These are phyloP conservation scores for Baryphthengus martii DNA, from an alignment of 2,113 vertebrate species.

Conservation along the genomic window DNA sequence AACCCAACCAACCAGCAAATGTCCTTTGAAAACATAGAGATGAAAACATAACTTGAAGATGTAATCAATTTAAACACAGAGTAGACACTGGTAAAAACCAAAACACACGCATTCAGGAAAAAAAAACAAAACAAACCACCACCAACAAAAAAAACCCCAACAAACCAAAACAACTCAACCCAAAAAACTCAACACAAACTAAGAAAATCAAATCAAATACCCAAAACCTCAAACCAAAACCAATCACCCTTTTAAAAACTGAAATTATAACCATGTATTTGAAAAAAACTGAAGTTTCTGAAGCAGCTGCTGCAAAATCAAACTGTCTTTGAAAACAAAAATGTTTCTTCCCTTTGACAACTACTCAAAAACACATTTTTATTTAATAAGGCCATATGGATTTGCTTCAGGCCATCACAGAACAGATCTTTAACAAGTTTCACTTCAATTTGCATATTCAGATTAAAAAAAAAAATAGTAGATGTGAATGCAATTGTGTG, in stretches of 20 bases:
- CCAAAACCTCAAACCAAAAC: neutral
- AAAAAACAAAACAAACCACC: neutral
- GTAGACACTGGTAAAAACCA: neutral
- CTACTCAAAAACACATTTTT: neutral
- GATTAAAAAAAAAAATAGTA: neutral
- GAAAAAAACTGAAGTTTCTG: neutral
- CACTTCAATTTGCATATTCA: neutral
- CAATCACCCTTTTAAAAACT: neutral
- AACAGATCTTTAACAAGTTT: neutral
- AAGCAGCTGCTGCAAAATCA: neutral
- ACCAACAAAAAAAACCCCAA: neutral
- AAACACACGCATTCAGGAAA: neutral
- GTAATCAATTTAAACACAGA: neutral
- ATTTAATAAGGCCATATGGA: neutral
- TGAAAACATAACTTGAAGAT: neutral
- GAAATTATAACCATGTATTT: neutral
- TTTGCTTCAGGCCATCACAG: neutral
- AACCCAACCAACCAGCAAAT: neutral
- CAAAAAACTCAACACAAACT: too few species aligned
- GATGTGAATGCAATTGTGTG: neutral
- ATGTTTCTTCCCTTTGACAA: fast-evolving
- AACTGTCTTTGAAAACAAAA: neutral
- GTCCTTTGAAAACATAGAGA: neutral
- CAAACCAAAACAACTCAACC: neutral
- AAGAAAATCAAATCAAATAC: neutral